These are phyloP conservation scores for Coptotermes formosanus DNA, from an alignment of 1,140 invertebrate species.

Conservation along the genomic window DNA sequence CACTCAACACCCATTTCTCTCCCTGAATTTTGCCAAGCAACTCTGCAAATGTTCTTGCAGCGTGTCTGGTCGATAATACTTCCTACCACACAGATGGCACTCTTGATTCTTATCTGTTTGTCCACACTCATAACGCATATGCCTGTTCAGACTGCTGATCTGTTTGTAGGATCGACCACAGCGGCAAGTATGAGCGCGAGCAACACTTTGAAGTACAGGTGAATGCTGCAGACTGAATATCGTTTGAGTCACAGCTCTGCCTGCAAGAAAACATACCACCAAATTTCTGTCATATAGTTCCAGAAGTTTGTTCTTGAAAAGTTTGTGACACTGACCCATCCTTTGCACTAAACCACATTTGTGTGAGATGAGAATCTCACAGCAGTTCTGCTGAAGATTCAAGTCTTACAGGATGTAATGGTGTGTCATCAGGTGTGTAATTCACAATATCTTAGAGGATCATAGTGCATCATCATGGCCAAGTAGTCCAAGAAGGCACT, in stretches of 20 bases:
- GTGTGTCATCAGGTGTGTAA: too few species aligned
- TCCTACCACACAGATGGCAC: conserved; percentile 42
- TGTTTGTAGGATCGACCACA: conserved; percentile 49
- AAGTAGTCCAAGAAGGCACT: too few species aligned
- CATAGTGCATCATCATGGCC: too few species aligned
- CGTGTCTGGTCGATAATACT: conserved; percentile 44
- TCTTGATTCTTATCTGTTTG: conserved; percentile 38
- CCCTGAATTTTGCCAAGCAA: conserved; percentile 10
- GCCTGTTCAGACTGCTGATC: conserved; percentile 48
- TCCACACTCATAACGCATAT: conserved; percentile 54
- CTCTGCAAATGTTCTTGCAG: conserved; percentile 42
- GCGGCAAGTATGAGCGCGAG: background rate
- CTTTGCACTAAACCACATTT: too few species aligned
- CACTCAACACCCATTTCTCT: background rate
- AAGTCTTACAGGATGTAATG: too few species aligned
- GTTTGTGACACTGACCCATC: too few species aligned
- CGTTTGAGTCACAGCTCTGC: background rate
- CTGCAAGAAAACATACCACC: conserved; percentile 11
- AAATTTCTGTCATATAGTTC: background rate
- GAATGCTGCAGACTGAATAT: background rate
- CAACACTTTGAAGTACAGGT: background rate
- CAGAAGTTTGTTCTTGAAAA: background rate
- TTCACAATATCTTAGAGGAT: too few species aligned
- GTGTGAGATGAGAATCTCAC: too few species aligned
- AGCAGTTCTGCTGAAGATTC: too few species aligned